A percentile compares a stretch with the other conserved stretches of the same genome.
phyloP scores from a whole-genome alignment of 2,113 vertebrate genomes.

The Pterocles gutturalis region DNA sequence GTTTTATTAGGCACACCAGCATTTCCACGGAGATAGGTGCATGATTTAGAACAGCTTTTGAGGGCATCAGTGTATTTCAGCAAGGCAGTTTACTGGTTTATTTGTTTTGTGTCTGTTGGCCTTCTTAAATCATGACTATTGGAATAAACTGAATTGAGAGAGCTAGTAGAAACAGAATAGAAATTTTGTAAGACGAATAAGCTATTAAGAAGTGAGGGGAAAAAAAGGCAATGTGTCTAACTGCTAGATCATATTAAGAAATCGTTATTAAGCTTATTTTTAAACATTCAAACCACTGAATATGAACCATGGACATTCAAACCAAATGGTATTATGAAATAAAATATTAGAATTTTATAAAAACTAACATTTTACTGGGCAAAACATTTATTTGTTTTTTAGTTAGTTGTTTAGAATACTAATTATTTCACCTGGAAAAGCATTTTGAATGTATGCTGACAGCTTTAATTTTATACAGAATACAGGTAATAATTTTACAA shows the following conservation, averaged over 20 bases:
- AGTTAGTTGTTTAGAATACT: not conserved
- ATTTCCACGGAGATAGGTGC: not conserved
- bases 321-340: not conserved
- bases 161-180: not conserved
- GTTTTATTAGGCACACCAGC: not conserved
- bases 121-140: not conserved
- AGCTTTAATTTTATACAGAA: not conserved
- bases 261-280: not conserved
- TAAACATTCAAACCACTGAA: not conserved
- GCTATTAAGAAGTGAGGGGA: not conserved
- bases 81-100: not conserved
- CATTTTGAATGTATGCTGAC: not conserved
- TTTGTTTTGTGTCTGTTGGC: not conserved
- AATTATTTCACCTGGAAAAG: not conserved
- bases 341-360: not conserved
- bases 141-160: not conserved
- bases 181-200: not conserved
- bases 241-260: not conserved
- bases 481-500: not conserved
- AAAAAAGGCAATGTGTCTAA: not conserved
- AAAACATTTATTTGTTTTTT: not conserved
- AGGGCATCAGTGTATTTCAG: not conserved
- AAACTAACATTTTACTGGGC: not conserved
- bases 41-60: not conserved
- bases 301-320: not conserved